Conservation (phyloP, 2,797 vertebrate genomes). For the Cryptoblepharus egeriae region DNA sequence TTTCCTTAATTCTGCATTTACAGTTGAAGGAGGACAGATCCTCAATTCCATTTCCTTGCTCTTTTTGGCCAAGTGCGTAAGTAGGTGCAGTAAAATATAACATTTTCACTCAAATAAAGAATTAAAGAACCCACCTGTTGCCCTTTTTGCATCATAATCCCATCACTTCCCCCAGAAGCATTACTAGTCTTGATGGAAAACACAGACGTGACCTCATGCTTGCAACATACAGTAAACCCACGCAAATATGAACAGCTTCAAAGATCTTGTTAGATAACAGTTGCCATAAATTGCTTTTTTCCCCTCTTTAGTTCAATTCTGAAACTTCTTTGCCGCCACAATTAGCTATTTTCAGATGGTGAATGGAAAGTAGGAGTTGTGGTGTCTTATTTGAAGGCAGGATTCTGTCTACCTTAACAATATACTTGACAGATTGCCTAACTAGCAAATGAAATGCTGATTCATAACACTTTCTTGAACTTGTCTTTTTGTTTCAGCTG, state of each 20-base stretch:
- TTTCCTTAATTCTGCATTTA: conserved; percentile 4
- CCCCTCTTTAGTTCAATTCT: background rate
- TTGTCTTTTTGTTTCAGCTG: background rate
- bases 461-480: background rate
- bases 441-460: background rate
- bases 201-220: background rate
- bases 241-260: background rate
- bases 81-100: conserved; percentile 11
- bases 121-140: background rate
- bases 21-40: background rate
- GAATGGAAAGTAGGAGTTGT: background rate
- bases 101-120: conserved; percentile 12
- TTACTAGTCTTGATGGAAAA: background rate
- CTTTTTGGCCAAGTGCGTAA: conserved; percentile 13
- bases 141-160: conserved; percentile 28
- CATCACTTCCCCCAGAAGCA: background rate
- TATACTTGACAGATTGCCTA: background rate
- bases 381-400: background rate
- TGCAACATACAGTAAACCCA: background rate
- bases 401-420: background rate
- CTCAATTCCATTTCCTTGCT: background rate
- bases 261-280: background rate
- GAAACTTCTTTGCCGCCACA: background rate
- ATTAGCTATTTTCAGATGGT: background rate
- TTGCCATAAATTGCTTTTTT: background rate